phyloP scores from a whole-genome alignment of 2,113 vertebrate genomes.

The Perognathus longimembris region DNA sequence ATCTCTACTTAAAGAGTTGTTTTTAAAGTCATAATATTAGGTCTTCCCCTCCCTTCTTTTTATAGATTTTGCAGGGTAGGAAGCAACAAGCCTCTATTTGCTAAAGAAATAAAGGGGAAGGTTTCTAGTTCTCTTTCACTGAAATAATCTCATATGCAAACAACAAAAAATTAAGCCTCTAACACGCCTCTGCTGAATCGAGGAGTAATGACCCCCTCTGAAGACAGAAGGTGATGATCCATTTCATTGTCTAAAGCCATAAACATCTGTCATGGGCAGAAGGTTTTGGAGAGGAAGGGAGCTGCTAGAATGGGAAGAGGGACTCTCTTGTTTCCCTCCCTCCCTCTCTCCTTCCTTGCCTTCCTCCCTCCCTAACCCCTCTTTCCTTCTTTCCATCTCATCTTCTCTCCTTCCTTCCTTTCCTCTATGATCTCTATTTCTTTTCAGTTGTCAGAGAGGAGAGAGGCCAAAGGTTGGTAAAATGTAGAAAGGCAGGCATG shows the following conservation, averaged over 20 bases:
- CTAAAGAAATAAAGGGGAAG: constrained; percentile 60
- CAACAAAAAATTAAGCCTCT: constrained; percentile 55
- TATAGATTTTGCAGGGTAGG: not conserved
- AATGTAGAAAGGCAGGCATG: not conserved
- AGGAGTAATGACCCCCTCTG: constrained; percentile 64
- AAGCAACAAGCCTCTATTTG: constrained; percentile 62
- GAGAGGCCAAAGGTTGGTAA: not conserved
- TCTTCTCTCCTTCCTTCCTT: not conserved
- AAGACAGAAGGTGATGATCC: constrained; percentile 70
- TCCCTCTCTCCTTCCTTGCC: not conserved
- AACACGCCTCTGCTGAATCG: constrained; percentile 62
- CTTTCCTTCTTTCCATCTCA: not conserved
- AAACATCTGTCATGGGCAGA: constrained; percentile 55
- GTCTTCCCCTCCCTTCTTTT: not conserved
- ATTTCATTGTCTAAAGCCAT: constrained; percentile 62
- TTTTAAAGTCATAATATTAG: constrained; percentile 15
- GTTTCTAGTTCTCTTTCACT: constrained; percentile 64
- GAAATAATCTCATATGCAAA: constrained; percentile 68
- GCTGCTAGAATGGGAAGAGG: not conserved
- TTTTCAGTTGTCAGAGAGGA: not conserved
- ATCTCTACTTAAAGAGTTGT: not conserved
- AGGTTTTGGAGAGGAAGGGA: not conserved
- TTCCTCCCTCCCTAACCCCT: not conserved
- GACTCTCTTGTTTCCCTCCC: not conserved
- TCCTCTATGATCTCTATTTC: too few species aligned